Percentiles rank a stretch among this genome's conserved stretches.
These are phyloP conservation scores for Hedychridium roseum DNA, from an alignment of 2,888 invertebrate genomes.

Conservation along the genomic window DNA sequence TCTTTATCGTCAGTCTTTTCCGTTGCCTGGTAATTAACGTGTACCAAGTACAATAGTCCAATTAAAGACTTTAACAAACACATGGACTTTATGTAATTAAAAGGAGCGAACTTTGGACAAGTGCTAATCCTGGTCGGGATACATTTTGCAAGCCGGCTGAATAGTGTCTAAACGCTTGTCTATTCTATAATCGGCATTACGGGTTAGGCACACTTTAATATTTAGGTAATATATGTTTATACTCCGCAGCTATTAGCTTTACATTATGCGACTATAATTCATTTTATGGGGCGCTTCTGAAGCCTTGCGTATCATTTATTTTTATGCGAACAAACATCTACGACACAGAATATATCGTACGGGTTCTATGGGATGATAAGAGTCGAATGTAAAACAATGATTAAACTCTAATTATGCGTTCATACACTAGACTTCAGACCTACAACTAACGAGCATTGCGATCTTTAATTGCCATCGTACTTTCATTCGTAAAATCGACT, in stretches of 20 bases:
- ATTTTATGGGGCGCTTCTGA: constrained; percentile 17
- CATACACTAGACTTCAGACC: constrained; percentile 22
- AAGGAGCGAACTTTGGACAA: constrained; percentile 50
- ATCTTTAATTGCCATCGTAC: constrained; percentile 9
- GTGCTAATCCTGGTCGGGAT: constrained; percentile 45
- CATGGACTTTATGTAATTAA: constrained; percentile 35
- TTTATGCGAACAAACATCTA: constrained; percentile 1
- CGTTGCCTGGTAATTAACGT: constrained; percentile 38
- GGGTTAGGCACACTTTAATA: constrained; percentile 49
- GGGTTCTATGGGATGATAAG: no score
- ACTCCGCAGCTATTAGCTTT: constrained; percentile 21
- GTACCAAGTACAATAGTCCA: constrained; percentile 23
- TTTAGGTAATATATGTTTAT: constrained; percentile 4
- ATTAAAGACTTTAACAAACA: constrained; percentile 31
- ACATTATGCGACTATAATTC: constrained; percentile 21
- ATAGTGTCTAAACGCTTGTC: constrained; percentile 35
- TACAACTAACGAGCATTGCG: constrained; percentile 9
- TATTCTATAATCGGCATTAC: constrained; percentile 31
- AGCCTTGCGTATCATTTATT: constrained; percentile 14
- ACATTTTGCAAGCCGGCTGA: constrained; percentile 36
- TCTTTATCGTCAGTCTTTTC: constrained; percentile 55
- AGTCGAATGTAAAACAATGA: constrained; percentile 9
- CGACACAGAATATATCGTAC: not conserved
- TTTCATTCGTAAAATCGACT: constrained; percentile 25
- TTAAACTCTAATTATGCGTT: constrained; percentile 7